Evolutionary conservation across 2,888 invertebrate species (phyloP).

Genomic region (Rotaria magnacalcarata): DNA sequence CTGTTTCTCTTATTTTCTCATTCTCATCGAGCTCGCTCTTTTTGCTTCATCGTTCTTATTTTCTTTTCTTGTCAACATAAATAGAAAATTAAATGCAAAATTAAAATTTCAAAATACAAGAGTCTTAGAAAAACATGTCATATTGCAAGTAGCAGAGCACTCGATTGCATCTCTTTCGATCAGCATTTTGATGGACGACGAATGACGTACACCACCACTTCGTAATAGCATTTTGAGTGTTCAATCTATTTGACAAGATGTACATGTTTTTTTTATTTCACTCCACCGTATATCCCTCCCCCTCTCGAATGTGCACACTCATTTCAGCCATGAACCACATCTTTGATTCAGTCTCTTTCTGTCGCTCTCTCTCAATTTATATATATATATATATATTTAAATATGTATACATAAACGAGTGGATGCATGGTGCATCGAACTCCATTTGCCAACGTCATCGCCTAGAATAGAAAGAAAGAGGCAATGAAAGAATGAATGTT

Average conservation of each 20-base stretch:
- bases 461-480: slow-evolving; percentile 15
- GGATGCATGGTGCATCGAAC: neutral
- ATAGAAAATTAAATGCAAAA: neutral
- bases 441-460: slow-evolving; percentile 3
- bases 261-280: slow-evolving; percentile 16
- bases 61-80: neutral
- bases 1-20: too few species aligned
- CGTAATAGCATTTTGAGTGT: neutral
- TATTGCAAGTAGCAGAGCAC: slow-evolving; percentile 24
- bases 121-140: slow-evolving; percentile 20
- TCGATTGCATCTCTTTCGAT: slow-evolving; percentile 3
- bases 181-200: neutral
- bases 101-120: neutral
- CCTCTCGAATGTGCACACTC: neutral
- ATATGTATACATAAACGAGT: neutral
- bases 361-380: neutral
- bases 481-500: neutral
- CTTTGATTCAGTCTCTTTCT: neutral
- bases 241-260: slow-evolving; percentile 16
- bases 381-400: too few species aligned
- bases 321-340: neutral
- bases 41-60: neutral
- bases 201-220: neutral
- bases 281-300: neutral
- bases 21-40: neutral